These are phyloP conservation scores for Ptychoptera albimana DNA, from an alignment of 2,888 invertebrate species.

Conservation along the genomic window DNA sequence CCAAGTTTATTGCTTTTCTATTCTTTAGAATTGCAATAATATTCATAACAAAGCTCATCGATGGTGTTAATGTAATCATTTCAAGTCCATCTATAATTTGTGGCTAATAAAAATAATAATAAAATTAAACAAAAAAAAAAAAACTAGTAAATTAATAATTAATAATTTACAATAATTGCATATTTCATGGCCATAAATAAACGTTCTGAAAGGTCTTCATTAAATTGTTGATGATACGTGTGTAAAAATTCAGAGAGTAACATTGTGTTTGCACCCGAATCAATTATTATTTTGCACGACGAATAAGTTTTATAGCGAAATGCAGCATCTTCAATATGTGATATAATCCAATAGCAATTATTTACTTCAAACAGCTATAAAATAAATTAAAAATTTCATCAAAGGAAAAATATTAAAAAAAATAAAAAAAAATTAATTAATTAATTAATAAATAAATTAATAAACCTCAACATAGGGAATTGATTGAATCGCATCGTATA, in stretches of 20 bases:
- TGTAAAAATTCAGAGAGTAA: background rate
- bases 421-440: background rate
- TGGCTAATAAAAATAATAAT: conserved; percentile 1
- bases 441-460: background rate
- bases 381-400: too few relatives aligned
- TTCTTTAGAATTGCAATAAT: conserved; percentile 22
- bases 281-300: conserved; percentile 19
- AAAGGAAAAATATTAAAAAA: too few relatives aligned
- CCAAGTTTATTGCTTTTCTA: conserved; percentile 16
- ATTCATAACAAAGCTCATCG: conserved; percentile 23
- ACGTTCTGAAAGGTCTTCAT: conserved; percentile 15
- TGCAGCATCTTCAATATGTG: conserved; percentile 23
- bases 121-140: background rate
- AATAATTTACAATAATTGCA: conserved; percentile 20
- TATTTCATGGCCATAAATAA: conserved; percentile 26
- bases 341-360: conserved; percentile 23
- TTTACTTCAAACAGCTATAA: conserved; percentile 20
- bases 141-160: background rate
- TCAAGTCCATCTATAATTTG: conserved; percentile 20
- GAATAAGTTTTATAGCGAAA: conserved; percentile 26
- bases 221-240: background rate
- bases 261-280: conserved; percentile 14
- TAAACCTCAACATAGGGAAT: conserved; percentile 27
- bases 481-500: conserved; percentile 19
- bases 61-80: conserved; percentile 17